phyloP scores from a whole-genome alignment of 2,888 invertebrate species.

The Xestia rhomboidea region DNA sequence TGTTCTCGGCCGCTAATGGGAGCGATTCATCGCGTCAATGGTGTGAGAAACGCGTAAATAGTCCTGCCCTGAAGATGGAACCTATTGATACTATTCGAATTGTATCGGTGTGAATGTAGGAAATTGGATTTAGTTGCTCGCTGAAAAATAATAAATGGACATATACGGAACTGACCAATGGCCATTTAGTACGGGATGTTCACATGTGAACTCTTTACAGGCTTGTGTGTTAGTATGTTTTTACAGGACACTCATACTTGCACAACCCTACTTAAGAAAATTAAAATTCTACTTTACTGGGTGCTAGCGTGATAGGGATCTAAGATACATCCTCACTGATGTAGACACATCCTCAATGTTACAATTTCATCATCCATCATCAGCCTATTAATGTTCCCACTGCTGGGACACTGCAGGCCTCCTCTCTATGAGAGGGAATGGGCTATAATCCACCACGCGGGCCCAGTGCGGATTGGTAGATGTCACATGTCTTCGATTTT shows the following conservation, averaged over 20 bases:
- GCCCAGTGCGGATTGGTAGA: too few relatives aligned
- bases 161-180: constrained; percentile 37
- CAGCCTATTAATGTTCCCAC: too few relatives aligned
- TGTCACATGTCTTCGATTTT: too few relatives aligned
- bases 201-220: constrained; percentile 28
- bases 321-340: neutral
- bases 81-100: constrained; percentile 75
- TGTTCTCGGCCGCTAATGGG: constrained; percentile 85
- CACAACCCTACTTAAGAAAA: neutral
- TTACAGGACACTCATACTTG: neutral
- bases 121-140: constrained; percentile 66
- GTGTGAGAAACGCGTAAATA: constrained; percentile 80
- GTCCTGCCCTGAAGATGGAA: constrained; percentile 70
- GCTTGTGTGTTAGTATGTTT: neutral
- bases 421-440: too few relatives aligned
- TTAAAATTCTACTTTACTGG: neutral
- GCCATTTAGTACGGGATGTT: constrained; percentile 31
- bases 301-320: too few relatives aligned
- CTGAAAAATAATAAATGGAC: constrained; percentile 62
- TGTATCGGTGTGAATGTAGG: constrained; percentile 74
- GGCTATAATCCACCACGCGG: too few relatives aligned
- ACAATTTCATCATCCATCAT: neutral
- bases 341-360: neutral
- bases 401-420: too few relatives aligned
- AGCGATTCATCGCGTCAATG: constrained; percentile 84